Evolutionary conservation across 1,140 invertebrate species (phyloP).

Genomic region (Drosophila parabipectinata): DNA sequence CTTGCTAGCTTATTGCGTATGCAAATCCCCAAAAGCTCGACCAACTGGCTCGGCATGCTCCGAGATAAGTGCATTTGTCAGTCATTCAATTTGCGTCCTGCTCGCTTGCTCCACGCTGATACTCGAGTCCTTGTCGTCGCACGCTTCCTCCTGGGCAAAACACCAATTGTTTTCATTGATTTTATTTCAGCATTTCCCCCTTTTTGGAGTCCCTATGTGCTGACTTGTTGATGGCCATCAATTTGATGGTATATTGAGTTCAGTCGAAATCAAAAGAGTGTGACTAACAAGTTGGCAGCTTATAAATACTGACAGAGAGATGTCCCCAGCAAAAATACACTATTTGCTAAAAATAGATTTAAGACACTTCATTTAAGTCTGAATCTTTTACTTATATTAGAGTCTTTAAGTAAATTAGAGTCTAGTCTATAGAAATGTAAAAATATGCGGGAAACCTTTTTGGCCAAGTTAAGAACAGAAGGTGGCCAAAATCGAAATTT

Average conservation of each 20-base stretch:
- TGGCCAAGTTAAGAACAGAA: too few species aligned
- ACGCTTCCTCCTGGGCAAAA: slow-evolving; percentile 53
- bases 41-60: slow-evolving; percentile 44
- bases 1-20: slow-evolving; percentile 54
- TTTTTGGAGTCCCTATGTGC: slow-evolving; percentile 34
- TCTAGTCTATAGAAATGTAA: too few species aligned
- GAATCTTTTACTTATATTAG: too few species aligned
- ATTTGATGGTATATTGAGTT: slow-evolving; percentile 45
- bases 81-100: slow-evolving; percentile 62
- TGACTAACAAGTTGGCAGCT: slow-evolving; percentile 40
- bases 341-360: neutral
- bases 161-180: slow-evolving; percentile 77
- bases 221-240: slow-evolving; percentile 52
- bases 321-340: neutral
- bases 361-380: too few species aligned
- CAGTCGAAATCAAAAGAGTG: slow-evolving; percentile 21
- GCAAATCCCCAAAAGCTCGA: slow-evolving; percentile 62
- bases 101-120: slow-evolving; percentile 3
- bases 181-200: slow-evolving; percentile 44
- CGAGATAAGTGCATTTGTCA: slow-evolving; percentile 75
- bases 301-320: slow-evolving; percentile 30
- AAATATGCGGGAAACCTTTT: too few species aligned
- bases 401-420: too few species aligned
- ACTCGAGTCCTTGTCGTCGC: slow-evolving; percentile 33
- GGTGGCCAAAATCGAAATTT: too few species aligned